These are phyloP conservation scores for Caenorhabditis tropicalis DNA, from an alignment of 1,140 invertebrate genomes.

Conservation along the genomic window DNA sequence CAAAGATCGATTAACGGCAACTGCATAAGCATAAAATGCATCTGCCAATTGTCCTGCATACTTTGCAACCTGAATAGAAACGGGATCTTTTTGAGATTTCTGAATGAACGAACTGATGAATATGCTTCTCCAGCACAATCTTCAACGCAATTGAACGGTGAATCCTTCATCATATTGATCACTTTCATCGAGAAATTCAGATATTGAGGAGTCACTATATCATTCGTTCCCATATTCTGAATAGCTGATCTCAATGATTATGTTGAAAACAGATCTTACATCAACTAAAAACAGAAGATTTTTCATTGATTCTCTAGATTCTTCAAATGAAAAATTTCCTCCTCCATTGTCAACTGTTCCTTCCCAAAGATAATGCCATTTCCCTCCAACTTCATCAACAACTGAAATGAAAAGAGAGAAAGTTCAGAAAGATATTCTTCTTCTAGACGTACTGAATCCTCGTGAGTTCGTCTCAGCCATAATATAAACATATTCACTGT, in stretches of 20 bases:
- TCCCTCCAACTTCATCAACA: neutral
- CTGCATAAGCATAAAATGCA: conserved; percentile 38
- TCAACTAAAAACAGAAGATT: conserved; percentile 8
- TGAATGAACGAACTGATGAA: neutral
- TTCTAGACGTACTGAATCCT: neutral
- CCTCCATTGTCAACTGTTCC: neutral
- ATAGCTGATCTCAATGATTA: too few species aligned
- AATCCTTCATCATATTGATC: neutral
- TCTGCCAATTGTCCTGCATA: conserved; percentile 46
- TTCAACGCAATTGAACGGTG: conserved; percentile 1
- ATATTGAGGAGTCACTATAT: neutral
- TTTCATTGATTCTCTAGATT: neutral
- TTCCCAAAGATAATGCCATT: conserved; percentile 19
- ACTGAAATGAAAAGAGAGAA: neutral
- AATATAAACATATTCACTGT: conserved; percentile 45
- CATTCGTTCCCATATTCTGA: conserved; percentile 18
- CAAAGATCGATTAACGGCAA: conserved; percentile 11
- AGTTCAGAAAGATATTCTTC: too few species aligned
- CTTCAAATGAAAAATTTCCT: neutral
- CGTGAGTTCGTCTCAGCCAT: conserved; percentile 27
- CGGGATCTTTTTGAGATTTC: neutral
- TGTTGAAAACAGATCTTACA: too few species aligned
- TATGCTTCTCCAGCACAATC: conserved; percentile 9
- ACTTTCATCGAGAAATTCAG: conserved; percentile 7
- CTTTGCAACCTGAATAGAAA: neutral